These are phyloP conservation scores for Butorides virescens DNA, from an alignment of 2,113 vertebrate species.

Conservation along the genomic window DNA sequence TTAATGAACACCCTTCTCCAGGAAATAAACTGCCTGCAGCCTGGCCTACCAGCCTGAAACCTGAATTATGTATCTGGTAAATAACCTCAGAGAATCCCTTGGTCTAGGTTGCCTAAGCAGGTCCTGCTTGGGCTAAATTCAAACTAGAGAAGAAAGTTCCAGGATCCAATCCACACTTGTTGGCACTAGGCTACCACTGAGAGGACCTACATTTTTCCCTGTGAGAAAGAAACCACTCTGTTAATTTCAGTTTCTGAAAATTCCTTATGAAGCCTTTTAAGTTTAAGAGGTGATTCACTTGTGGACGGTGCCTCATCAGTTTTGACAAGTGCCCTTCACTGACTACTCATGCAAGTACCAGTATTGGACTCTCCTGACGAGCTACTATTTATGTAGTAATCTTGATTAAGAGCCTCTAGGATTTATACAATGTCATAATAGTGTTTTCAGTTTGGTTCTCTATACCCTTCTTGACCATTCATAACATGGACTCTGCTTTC, in stretches of 20 bases:
- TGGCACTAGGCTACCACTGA: neutral
- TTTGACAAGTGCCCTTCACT: neutral
- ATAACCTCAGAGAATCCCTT: neutral
- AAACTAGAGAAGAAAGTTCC: neutral
- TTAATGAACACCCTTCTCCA: neutral
- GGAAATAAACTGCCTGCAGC: neutral
- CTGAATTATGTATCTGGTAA: neutral
- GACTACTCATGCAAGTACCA: neutral
- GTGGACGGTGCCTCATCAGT: neutral
- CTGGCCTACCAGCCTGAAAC: neutral
- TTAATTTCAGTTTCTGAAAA: neutral
- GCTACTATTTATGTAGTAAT: neutral
- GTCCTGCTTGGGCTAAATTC: neutral
- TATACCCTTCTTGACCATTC: neutral
- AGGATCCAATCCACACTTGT: neutral
- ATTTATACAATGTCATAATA: neutral
- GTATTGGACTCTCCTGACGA: neutral
- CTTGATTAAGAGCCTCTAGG: neutral
- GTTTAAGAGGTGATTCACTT: neutral
- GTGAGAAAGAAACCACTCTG: neutral
- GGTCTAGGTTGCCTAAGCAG: neutral
- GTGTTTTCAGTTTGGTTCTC: neutral
- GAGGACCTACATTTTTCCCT: neutral
- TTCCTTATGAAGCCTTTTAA: neutral
- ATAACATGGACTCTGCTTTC: neutral